Conservation (phyloP, 2,888 invertebrate genomes). For the Lissonota sp. region DNA sequence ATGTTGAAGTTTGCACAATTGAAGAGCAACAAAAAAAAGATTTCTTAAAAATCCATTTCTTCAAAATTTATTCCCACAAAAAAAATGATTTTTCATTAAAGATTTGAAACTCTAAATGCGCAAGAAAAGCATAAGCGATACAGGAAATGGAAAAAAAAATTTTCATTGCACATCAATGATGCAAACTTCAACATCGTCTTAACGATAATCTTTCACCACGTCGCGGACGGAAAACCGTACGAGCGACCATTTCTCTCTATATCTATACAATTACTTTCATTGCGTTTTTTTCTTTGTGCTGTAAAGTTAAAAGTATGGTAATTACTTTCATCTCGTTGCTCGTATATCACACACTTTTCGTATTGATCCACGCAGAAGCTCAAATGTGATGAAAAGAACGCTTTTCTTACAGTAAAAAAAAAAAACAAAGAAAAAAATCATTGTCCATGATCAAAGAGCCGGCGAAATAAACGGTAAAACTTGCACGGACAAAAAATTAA, state of each 20-base stretch:
- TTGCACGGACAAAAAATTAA: slow-evolving; percentile 33
- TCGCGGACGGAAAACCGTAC: not conserved
- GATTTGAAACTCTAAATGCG: no score
- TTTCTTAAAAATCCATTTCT: no score
- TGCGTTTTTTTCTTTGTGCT: slow-evolving; percentile 50
- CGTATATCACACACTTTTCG: not conserved
- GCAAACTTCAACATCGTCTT: no score
- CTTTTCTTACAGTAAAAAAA: slow-evolving; percentile 31
- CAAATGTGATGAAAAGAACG: slow-evolving; percentile 22
- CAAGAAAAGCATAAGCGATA: slow-evolving; percentile 10
- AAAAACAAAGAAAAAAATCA: slow-evolving; percentile 5
- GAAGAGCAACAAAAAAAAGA: no score
- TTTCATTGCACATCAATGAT: not conserved
- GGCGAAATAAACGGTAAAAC: slow-evolving; percentile 9
- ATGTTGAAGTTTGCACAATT: no score
- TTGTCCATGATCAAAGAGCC: slow-evolving; percentile 15
- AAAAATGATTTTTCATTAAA: no score
- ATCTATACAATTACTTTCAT: slow-evolving; percentile 29
- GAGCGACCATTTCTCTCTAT: not conserved
- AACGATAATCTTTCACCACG: not conserved
- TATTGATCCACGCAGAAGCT: slow-evolving; percentile 4
- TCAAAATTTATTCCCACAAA: no score
- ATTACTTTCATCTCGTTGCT: slow-evolving; percentile 25
- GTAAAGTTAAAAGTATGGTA: slow-evolving; percentile 18
- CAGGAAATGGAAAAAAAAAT: not conserved